Base-by-base conservation (phyloP, 23 tunicate genomes). In the Oikopleura albicans region DNA sequence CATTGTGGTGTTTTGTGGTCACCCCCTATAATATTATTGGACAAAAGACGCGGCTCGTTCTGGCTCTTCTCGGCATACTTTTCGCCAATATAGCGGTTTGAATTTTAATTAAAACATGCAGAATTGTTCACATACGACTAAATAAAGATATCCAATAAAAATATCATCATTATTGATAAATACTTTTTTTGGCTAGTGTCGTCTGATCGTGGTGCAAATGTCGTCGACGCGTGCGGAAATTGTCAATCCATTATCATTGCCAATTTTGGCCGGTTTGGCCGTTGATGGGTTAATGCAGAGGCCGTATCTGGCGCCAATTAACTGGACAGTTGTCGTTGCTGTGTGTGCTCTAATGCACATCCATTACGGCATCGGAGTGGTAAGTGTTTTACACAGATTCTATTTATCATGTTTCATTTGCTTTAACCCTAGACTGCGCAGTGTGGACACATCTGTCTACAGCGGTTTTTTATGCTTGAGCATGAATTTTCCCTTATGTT, bases 161-260 rank as follows among this genome's bases (percentile, higher is more conserved):
- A 63, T 31, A 12, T 76, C 83, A 39, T 86, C 12, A n/a, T n/a
- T n/a, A n/a, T n/a, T n/a, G n/a, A n/a, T n/a, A n/a, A n/a, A n/a
- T n/a, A n/a, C n/a, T n/a, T n/a, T n/a, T n/a, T n/a, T n/a, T n/a
- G n/a, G 85, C 1, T 83, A 95, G 99, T 87, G 92, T 49, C 92
- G 99, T 36, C 79, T 95, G 27, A 87, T 95, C 12, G 99, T 95
- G 16, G 84, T 89, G 40, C 99, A 95, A 84, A 95, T 95, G 99
- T 95, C 99, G 8, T 85, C 56, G 40, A 88, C 94, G 16, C 83
- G 99, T 31, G 89, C 96, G 40, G 91, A 95, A 71, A 86, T 87
- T 0, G 57, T 95, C 88, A 95, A 90, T 40, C 85, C 75, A 31
- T 84, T 95, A 59, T n/a, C 90, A 8, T 33, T 83, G n/a, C 83